Percentiles rank a stretch among this genome's conserved stretches.
These are phyloP conservation scores for Thereva nobilitata DNA, from an alignment of 2,888 invertebrate genomes.

Conservation along the genomic window DNA sequence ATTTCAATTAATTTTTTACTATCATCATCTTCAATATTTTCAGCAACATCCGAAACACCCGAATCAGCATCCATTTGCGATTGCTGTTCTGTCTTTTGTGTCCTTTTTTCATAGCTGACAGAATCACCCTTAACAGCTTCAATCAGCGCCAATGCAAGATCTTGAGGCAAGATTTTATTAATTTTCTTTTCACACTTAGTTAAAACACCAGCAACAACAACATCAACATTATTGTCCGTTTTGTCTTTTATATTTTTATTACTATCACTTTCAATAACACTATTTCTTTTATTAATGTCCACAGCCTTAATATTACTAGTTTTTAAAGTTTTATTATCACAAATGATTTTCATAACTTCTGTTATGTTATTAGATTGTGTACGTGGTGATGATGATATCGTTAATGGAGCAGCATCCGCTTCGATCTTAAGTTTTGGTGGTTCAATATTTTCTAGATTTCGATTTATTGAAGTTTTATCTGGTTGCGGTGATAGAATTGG, in stretches of 20 bases:
- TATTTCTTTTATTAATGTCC: conserved; percentile 16
- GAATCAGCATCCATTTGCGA: conserved; percentile 7
- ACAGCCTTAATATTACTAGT: conserved; percentile 34
- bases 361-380: no score
- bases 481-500: not conserved
- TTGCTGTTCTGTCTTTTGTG: not conserved
- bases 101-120: conserved; percentile 1
- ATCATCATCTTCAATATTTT: conserved; percentile 8
- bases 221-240: not conserved
- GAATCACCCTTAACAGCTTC: conserved; percentile 5
- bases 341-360: conserved; percentile 9
- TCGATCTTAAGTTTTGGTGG: no score
- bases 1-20: conserved; percentile 1
- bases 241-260: conserved; percentile 11
- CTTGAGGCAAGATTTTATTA: no score
- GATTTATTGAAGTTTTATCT: not conserved
- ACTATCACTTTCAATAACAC: not conserved
- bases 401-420: no score
- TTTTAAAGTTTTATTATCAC: conserved; percentile 13
- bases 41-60: not conserved
- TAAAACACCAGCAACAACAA: not conserved
- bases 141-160: no score
- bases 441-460: not conserved
- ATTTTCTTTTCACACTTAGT: no score
- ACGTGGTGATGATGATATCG: no score